Base-by-base conservation (phyloP, 2,113 vertebrate species). In the Euleptes europaea region DNA sequence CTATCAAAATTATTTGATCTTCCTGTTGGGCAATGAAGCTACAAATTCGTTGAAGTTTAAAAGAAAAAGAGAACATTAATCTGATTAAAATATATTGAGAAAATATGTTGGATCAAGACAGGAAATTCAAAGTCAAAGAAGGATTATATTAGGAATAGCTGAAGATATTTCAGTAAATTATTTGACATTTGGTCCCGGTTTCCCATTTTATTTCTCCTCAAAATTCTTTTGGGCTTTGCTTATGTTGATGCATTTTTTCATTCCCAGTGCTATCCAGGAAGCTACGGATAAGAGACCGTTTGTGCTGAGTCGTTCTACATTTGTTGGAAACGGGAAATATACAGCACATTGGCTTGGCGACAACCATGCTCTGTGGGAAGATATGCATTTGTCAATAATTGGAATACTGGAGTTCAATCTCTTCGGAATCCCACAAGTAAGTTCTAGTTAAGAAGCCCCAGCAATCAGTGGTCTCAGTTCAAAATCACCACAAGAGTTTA, bases 391-490 rank as follows among this genome's bases (percentile, higher is more conserved):
- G 93, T 97, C 97, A 21, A 93, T 98, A 74, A 92, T 96, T 8
- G 97, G 97, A 86, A 97, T 98, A 94, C 91, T 98, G 73, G 97
- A 98, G 87, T 98, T 98, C 91, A 97, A 96, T 82, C 96, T 98
- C 88, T 98, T 98, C 73, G 97, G 97, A 85, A 92, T 99, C 87
- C 97, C 97, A 90, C 98, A 96, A 11, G 96, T 98, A 94, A 97
- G 97, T 92, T 65, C 21, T 77, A 15, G 26, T 31, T 1, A 3
- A 1, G 0, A 65, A 77, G 80, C 82, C 82, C 47, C n/a, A 76
- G 77, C 87, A 84, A 65, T 44, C 65, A 70, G 54, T 85, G 21
- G 83, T 87, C 82, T 47, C 49, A 33, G n/a, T 90, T 90, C 42
- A 85, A 87, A 63, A 78, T 63, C 51, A 23, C 35, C 54, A 40